Evolutionary conservation across 1,140 invertebrate species (phyloP), one percentile per base, ranked within the genome.

Genomic region (Temnothorax nylanderi): DNA sequence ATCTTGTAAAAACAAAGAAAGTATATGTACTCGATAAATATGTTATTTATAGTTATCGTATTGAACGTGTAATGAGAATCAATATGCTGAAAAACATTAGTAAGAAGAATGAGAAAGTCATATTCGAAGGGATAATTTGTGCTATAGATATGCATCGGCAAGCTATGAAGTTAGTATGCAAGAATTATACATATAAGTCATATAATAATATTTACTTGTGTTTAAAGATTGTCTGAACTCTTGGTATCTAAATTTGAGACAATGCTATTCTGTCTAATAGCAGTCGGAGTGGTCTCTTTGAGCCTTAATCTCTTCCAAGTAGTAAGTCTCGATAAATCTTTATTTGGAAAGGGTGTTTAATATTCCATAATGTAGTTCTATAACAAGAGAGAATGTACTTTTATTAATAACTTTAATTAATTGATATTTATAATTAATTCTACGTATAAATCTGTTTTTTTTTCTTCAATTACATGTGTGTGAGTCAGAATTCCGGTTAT

Each of bases 161-260:
- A 47, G 49, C 69, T 54, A 72, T 72, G 32, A 51, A 37, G 69
- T 72, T 72, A 16, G 69, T 72, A 49, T 72, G n/a, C 7, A 56
- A 56, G n/a, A 21, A n/a, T 56, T 44, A 56, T 74, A 51, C 13
- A 21, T 44, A 21, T 44, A 32, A 26, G 34, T 41, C 13, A 65
- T 5, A 41, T 51, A 54, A 11, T 41, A 81, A 69, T 41, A 69
- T 44, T 54, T 11, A 4, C 18, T 69, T 81, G 1, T 32, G 0
- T 41, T 81, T 54, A 5, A 81, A 81, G 77, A 54, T 44, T 69
- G 2, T 67, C 47, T 37, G 16, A 81, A 10, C 0, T 56, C 10
- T 11, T 81, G 7, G 3, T 69, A 8, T 56, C 62, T 2, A 81
- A 6, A 41, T 81, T 81, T 81, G 47, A 69, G 21, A 18, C 6